Base-by-base conservation (phyloP, 2,888 invertebrate species). In the Hipparchia sbordonii region DNA sequence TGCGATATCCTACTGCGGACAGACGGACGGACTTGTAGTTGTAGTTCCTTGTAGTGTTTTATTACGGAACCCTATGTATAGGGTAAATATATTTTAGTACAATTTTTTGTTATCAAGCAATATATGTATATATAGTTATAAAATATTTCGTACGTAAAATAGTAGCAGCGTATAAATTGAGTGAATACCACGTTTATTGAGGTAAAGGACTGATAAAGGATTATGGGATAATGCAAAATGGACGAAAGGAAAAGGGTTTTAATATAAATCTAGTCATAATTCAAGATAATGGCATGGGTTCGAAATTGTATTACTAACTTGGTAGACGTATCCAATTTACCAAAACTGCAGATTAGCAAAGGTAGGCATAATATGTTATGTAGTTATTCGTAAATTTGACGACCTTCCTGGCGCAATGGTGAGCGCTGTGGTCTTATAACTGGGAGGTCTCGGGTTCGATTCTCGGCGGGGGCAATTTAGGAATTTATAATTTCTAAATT, bases 141-240 rank as follows among this genome's bases (percentile, higher is more conserved):
- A 57, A 57, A 67, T 8, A 48, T 6, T 8, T 8, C 39, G 56
- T 57, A 59, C 59, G 51, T 68, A 59, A 68, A 68, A 68, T 33
- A 68, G 68, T 68, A 68, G 59, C 59, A 48, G 51, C 56, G 54
- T 57, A 46, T 45, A 57, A 57, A 57, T 56, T 46, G 67, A 46
- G 62, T 46, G 62, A 62, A 62, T 13, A 61, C 60, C 60, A 6
- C 45, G 60, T 61, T 48, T 46, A 62, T 62, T 13, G 46, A 48
- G 62, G 45, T 61, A 61, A 45, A 61, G 39, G 39, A 7, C 60
- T 45, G 63, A 63, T 63, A 63, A 48, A 63, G 63, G 48, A 23
- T 48, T 48, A 13, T 9, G 48, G 63, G 46, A 63, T 48, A 62
- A 62, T 39, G 33, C 48, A 48, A 48, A 63, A 48, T 48, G 63